phyloP scores from a whole-genome alignment of 2,888 invertebrate species.

The Erebia aethiops region DNA sequence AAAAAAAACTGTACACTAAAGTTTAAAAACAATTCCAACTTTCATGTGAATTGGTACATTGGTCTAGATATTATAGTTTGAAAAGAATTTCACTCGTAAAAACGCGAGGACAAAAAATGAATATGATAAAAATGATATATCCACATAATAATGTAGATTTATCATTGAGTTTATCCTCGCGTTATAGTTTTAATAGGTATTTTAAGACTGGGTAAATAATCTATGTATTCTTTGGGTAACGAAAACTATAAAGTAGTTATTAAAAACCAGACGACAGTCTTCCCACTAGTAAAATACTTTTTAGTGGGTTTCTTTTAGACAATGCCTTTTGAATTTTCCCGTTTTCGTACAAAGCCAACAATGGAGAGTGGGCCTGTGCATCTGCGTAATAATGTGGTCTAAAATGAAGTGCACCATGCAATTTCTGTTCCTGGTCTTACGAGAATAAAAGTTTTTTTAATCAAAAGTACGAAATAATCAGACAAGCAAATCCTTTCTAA shows the following conservation, averaged over 20 bases:
- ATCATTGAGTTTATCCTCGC: too few relatives aligned
- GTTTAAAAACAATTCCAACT: too few relatives aligned
- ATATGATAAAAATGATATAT: too few relatives aligned
- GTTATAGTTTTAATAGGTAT: too few relatives aligned
- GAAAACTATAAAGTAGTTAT: background rate
- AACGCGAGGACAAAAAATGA: too few relatives aligned
- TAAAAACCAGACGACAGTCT: background rate
- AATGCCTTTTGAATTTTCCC: conserved; percentile 19
- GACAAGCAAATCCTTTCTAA: background rate
- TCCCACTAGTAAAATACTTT: conserved; percentile 10
- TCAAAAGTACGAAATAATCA: background rate
- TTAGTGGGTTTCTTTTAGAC: conserved; percentile 18
- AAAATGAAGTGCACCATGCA: conserved; percentile 13
- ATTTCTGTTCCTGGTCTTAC: background rate
- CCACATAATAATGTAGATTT: too few relatives aligned
- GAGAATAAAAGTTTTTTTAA: background rate
- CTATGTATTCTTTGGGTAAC: too few relatives aligned
- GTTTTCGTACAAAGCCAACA: conserved; percentile 8
- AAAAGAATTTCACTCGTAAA: too few relatives aligned
- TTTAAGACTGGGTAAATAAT: too few relatives aligned
- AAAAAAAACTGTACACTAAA: too few relatives aligned
- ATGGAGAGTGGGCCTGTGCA: conserved; percentile 2
- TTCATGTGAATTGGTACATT: too few relatives aligned
- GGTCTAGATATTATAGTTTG: too few relatives aligned
- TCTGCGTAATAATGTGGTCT: conserved; percentile 6